A percentile compares a stretch with the other conserved stretches of the same genome.
Evolutionary conservation across 2,797 vertebrate species (phyloP).

Genomic region (Scyliorhinus canicula): DNA sequence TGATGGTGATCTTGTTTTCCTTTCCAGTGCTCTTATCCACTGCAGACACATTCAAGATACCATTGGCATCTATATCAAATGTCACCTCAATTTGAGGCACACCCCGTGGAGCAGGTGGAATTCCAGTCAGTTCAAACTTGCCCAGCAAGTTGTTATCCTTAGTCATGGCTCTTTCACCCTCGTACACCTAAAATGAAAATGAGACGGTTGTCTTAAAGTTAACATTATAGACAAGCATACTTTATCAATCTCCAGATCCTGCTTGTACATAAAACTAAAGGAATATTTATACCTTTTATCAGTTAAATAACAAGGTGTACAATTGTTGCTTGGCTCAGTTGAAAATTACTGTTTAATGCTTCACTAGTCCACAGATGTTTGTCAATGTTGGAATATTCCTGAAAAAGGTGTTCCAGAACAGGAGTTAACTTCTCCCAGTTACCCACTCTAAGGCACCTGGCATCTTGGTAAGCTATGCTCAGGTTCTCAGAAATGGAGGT

Average conservation of each 20-base stretch:
- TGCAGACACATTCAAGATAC: conserved; percentile 72
- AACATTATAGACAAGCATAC: neutral
- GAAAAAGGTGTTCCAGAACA: too few relatives aligned
- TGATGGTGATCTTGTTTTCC: conserved; percentile 76
- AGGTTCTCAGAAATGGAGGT: neutral
- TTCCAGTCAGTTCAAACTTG: conserved; percentile 70
- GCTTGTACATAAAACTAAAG: neutral
- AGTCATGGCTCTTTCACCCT: conserved; percentile 73
- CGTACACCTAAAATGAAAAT: conserved; percentile 58
- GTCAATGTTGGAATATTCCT: too few relatives aligned
- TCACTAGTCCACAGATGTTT: too few relatives aligned
- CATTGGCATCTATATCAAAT: conserved; percentile 74
- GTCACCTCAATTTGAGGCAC: conserved; percentile 74
- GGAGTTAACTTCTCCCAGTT: too few relatives aligned
- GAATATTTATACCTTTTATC: too few relatives aligned
- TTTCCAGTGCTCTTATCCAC: conserved; percentile 77
- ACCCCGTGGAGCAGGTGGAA: conserved; percentile 69
- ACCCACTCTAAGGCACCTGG: too few relatives aligned
- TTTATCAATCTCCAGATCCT: neutral
- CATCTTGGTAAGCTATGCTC: too few relatives aligned
- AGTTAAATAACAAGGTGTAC: too few relatives aligned
- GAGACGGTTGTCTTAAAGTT: neutral
- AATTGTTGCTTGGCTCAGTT: neutral
- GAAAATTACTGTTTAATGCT: too few relatives aligned
- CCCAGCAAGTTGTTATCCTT: conserved; percentile 74